A percentile compares a stretch with the other conserved stretches of the same genome.
These are phyloP conservation scores for Oedothorax gibbosus DNA, from an alignment of 1,140 invertebrate species.

Conservation along the genomic window DNA sequence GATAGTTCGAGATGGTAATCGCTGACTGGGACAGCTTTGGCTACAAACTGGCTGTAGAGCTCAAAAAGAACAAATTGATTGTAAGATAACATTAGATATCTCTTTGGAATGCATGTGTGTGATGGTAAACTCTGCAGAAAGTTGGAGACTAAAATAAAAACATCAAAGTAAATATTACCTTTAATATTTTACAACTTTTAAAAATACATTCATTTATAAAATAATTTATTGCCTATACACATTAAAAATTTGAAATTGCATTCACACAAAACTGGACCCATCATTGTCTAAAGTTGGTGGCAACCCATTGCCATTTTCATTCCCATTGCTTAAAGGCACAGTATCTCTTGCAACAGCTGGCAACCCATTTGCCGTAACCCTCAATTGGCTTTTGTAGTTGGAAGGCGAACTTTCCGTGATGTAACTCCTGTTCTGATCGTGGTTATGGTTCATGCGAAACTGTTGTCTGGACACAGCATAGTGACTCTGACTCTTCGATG, in stretches of 20 bases:
- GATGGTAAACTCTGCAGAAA: not conserved
- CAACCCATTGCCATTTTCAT: not conserved
- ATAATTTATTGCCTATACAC: constrained; percentile 47
- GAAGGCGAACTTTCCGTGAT: not conserved
- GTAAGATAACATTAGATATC: too few species aligned
- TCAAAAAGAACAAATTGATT: too few species aligned
- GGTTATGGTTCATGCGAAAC: constrained; percentile 37
- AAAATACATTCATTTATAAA: constrained; percentile 13
- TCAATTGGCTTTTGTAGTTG: constrained; percentile 1
- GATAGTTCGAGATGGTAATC: too few species aligned
- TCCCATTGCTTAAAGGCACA: not conserved
- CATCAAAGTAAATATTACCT: not conserved
- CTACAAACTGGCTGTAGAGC: too few species aligned
- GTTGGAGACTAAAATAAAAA: not conserved
- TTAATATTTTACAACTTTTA: constrained; percentile 2
- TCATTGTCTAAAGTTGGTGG: constrained; percentile 38
- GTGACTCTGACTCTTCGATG: constrained; percentile 13
- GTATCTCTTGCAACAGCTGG: constrained; percentile 2
- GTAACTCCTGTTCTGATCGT: constrained; percentile 31
- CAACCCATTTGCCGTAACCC: constrained; percentile 24
- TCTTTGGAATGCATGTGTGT: not conserved
- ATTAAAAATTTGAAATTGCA: not conserved
- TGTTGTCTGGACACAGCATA: not conserved
- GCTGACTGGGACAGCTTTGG: too few species aligned
- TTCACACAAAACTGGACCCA: constrained; percentile 58